Conservation (phyloP, 2,797 vertebrate species). For the Cyclopterus lumpus region DNA sequence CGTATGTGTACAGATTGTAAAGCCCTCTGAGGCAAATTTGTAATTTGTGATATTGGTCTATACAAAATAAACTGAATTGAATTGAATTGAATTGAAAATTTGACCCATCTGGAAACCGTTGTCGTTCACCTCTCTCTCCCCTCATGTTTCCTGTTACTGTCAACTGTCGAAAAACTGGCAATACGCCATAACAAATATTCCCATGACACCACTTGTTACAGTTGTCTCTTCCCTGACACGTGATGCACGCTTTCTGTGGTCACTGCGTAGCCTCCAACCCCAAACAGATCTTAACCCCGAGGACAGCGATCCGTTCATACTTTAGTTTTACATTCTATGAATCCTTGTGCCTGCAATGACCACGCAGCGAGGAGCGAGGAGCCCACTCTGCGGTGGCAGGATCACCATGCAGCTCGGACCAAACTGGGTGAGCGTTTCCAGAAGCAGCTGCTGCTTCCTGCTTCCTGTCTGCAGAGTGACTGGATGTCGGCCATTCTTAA, state of each 20-base stretch:
- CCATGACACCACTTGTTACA: not conserved
- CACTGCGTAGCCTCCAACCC: not conserved
- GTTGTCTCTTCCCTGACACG: not conserved
- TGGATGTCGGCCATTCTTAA: constrained; percentile 30
- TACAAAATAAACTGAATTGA: too few species aligned
- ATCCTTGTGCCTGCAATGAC: constrained; percentile 6
- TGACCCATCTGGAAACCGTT: not conserved
- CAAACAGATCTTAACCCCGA: not conserved
- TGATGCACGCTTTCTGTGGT: not conserved
- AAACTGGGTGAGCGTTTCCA: constrained; percentile 36
- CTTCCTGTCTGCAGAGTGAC: constrained; percentile 30
- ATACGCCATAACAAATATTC: not conserved
- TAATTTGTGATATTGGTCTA: too few species aligned
- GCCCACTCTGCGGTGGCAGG: constrained; percentile 25
- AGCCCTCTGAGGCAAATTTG: too few species aligned
- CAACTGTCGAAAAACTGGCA: not conserved
- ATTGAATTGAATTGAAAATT: too few species aligned
- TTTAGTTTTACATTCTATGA: constrained; percentile 8
- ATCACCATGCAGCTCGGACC: constrained; percentile 32
- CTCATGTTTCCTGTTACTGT: constrained; percentile 2
- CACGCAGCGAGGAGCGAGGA: not conserved
- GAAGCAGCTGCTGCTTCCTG: constrained; percentile 52
- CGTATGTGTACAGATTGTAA: too few species aligned
- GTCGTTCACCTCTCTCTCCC: not conserved
- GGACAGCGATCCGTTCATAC: constrained; percentile 9